Conservation (phyloP, 30 jellyfish, hydroid and myxozoan genomes). For the Sanderia malayensis region DNA sequence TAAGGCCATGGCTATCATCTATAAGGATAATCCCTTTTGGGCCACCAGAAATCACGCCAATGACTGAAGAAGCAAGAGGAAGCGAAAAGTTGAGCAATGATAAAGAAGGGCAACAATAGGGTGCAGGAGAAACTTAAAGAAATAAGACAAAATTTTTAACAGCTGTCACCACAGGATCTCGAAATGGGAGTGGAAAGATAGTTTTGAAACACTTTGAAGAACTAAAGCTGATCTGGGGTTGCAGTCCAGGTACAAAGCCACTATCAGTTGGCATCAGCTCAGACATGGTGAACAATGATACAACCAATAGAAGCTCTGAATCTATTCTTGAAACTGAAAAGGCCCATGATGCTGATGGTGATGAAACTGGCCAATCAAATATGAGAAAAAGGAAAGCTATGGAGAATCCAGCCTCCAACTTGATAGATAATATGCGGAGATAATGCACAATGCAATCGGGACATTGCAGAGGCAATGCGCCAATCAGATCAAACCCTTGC, state of each 20-base stretch:
- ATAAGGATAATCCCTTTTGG: conserved; percentile 7
- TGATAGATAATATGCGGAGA: conserved; percentile 38
- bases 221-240: conserved; percentile 37
- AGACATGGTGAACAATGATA: conserved; percentile 8
- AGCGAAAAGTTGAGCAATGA: conserved; percentile 13
- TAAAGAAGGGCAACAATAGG: conserved; percentile 20
- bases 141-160: conserved; percentile 33
- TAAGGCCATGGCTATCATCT: conserved; percentile 25
- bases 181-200: conserved; percentile 48
- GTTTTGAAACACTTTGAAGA: conserved; percentile 25
- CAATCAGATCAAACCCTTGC: conserved; percentile 59
- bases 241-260: conserved; percentile 26
- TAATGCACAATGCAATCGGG: conserved; percentile 52
- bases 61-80: conserved; percentile 25
- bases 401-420: conserved; percentile 21
- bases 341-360: background rate
- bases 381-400: conserved; percentile 12
- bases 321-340: conserved; percentile 2
- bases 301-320: conserved; percentile 8
- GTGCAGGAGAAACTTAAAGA: conserved; percentile 66
- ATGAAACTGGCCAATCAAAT: conserved; percentile 3
- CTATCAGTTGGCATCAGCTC: conserved; percentile 20
- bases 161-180: conserved; percentile 64
- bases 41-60: conserved; percentile 25
- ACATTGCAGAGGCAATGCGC: conserved; percentile 56